A percentile compares a stretch with the other conserved stretches of the same genome.
These are phyloP conservation scores for Chirona hameri DNA, from an alignment of 2,888 invertebrate genomes.

Conservation along the genomic window DNA sequence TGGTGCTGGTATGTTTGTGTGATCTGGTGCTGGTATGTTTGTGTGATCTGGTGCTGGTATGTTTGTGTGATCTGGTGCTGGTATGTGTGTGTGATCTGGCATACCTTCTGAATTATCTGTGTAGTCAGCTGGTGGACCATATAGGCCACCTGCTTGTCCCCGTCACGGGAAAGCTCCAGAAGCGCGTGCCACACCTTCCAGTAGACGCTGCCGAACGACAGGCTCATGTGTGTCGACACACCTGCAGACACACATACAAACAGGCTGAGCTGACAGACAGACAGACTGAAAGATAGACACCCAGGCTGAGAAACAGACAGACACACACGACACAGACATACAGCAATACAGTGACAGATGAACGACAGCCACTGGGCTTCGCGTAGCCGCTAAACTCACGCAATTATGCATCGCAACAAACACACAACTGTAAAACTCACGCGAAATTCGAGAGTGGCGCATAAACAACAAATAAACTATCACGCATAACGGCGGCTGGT, in stretches of 20 bases:
- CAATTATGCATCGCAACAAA: no score
- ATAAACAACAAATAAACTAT: no score
- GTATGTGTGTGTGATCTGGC: neutral
- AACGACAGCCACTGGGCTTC: neutral
- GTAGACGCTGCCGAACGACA: conserved; percentile 72
- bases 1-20: no score
- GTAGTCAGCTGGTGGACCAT: conserved; percentile 75
- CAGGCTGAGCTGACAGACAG: neutral
- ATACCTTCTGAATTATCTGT: conserved; percentile 70
- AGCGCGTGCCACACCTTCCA: conserved; percentile 85
- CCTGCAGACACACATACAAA: conserved; percentile 10
- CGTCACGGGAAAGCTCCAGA: conserved; percentile 74
- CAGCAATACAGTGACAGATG: neutral
- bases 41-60: no score
- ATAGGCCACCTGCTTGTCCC: conserved; percentile 74
- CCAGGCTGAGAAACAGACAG: neutral
- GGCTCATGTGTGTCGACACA: conserved; percentile 44
- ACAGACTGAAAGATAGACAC: neutral
- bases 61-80: no score
- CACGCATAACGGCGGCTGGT: no score
- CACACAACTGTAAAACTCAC: no score
- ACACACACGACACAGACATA: neutral
- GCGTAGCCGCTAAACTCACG: no score
- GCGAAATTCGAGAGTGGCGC: no score
- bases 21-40: no score